A percentile compares a stretch with the other conserved stretches of the same genome.
These are phyloP conservation scores for Clamator glandarius DNA, from an alignment of 2,797 vertebrate species.

Conservation along the genomic window DNA sequence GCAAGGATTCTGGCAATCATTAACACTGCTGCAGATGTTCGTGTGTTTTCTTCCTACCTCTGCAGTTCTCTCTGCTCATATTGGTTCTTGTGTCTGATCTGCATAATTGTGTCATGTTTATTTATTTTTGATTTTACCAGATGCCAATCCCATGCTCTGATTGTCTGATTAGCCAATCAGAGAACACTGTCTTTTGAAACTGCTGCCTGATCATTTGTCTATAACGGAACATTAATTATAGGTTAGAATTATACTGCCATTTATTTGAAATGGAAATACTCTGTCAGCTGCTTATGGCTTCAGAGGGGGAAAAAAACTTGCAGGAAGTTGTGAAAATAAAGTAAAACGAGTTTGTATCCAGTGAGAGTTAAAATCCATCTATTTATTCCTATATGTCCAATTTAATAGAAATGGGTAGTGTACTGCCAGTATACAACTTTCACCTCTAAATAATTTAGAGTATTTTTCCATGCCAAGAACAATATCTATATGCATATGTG, in stretches of 20 bases:
- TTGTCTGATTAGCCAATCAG: slow-evolving; percentile 16
- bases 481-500: neutral
- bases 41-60: neutral
- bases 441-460: neutral
- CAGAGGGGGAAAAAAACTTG: neutral
- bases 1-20: slow-evolving; percentile 22
- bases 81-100: slow-evolving; percentile 35
- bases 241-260: neutral
- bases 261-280: neutral
- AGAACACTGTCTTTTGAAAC: neutral
- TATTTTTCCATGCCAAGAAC: neutral
- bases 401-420: neutral
- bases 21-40: neutral
- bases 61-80: neutral
- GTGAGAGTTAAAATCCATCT: neutral
- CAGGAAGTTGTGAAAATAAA: neutral
- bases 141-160: slow-evolving; percentile 19
- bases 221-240: slow-evolving; percentile 19
- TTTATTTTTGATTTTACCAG: slow-evolving; percentile 23
- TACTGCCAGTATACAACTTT: fast-evolving
- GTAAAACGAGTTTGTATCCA: neutral
- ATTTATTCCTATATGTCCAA: neutral
- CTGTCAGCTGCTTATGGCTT: neutral
- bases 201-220: neutral
- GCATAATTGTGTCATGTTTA: neutral